Conservation (phyloP, 2,797 vertebrate species). For the Ficedula albicollis region DNA sequence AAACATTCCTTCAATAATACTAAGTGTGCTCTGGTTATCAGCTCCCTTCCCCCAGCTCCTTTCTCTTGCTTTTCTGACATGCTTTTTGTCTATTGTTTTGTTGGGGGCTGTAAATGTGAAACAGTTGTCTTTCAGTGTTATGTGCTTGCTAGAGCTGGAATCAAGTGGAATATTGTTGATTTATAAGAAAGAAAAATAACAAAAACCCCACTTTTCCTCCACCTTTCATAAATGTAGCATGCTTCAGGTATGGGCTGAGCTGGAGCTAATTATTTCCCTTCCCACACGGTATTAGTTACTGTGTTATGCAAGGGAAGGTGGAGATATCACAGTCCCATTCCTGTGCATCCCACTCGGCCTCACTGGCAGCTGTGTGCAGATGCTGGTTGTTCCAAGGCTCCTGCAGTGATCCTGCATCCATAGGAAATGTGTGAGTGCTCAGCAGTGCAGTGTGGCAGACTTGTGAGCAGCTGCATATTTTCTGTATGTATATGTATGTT, state of each 20-base stretch:
- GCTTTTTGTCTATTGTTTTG: conserved; percentile 72
- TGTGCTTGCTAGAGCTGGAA: conserved; percentile 37
- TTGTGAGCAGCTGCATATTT: not conserved
- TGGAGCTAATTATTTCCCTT: conserved; percentile 29
- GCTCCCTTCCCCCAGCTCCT: conserved; percentile 63
- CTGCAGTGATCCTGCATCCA: not conserved
- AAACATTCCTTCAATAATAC: conserved; percentile 75
- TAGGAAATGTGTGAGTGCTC: not conserved
- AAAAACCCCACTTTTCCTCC: not conserved
- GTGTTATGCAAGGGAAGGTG: conserved; percentile 29
- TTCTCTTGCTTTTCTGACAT: conserved; percentile 56
- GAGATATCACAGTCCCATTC: not conserved
- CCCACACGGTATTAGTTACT: conserved; percentile 6
- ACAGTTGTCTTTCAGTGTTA: conserved; percentile 64
- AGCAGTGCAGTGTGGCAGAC: not conserved
- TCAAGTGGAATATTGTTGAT: conserved; percentile 60
- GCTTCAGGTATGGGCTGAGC: conserved; percentile 32
- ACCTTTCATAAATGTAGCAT: not conserved
- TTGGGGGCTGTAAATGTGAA: conserved; percentile 49
- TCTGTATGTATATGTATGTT: accelerated
- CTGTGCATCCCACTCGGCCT: not conserved
- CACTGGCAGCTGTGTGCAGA: not conserved
- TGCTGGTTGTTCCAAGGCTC: not conserved
- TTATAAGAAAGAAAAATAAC: conserved; percentile 16
- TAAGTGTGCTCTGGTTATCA: conserved; percentile 68